Evolutionary conservation across 2,113 vertebrate species (phyloP), one percentile per base, ranked within the genome.

Genomic region (Geococcyx californianus): DNA sequence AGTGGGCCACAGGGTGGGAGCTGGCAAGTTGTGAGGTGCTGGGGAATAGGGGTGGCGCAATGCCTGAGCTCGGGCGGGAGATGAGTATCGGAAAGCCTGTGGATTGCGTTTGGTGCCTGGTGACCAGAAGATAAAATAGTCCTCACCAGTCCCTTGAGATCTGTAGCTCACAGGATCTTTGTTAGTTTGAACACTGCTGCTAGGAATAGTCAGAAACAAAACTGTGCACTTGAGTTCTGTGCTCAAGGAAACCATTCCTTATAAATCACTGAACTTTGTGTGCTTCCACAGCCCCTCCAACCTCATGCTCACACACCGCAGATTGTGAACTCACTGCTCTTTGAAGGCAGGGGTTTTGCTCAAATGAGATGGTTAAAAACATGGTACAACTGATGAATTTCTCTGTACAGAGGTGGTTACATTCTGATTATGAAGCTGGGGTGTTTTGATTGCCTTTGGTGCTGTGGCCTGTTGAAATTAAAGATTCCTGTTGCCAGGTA

Each of bases 111-210:
- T 21, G 40, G 80, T 44, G 38, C 34, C 40, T 18, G 51, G 33
- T 34, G 83, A 40, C n/a, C 56, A 24, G 21, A 8, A 15, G 47
- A 40, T 14, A 29, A 25, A 76, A 31, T 7, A 11, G 34, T 58
- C 54, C 44, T 67, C 25, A 8, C 33, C 6, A 23, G n/a, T 52
- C 20, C 55, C 60, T 63, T 2, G 18, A 23, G 16, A 21, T 19
- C 2, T 0, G 5, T 38, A 19, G n/a, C 25, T 77, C 0, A 1
- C 2, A 4, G 49, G 52, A 23, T 44, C n/a, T 69, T 29, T 31
- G 64, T 47, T 84, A 3, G 16, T 13, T 17, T 14, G 36, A 45
- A 62, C 67, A 38, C 12, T 13, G 20, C 34, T 40, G 33, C 58
- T 34, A 15, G 42, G 42, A 80, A 10, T 1, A 25, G 14, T 33